Conservation (phyloP, 2,888 invertebrate genomes). For the Troides aeacus region DNA sequence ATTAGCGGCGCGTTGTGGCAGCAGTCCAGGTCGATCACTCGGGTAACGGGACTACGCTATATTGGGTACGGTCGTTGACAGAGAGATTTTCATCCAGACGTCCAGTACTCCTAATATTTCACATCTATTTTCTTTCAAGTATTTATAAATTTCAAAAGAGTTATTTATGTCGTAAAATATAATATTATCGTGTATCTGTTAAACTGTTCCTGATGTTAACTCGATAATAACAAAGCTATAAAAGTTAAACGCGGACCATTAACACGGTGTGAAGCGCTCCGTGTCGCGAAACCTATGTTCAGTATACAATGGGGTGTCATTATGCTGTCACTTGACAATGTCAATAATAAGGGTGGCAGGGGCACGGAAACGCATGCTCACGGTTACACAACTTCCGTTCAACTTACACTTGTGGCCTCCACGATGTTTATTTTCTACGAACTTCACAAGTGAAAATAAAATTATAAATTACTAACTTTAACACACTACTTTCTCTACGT, state of each 20-base stretch:
- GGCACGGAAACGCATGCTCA: conserved; percentile 32
- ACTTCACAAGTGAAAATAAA: not conserved
- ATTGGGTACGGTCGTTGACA: conserved; percentile 75
- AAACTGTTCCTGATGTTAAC: conserved; percentile 14
- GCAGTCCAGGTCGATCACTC: conserved; percentile 77
- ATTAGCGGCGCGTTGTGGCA: conserved; percentile 72
- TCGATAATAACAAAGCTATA: conserved; percentile 22
- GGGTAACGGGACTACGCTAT: conserved; percentile 71
- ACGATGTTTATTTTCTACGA: conserved; percentile 24
- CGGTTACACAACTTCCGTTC: conserved; percentile 30
- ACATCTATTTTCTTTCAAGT: not conserved
- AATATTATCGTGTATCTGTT: conserved; percentile 7
- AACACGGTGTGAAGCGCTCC: conserved; percentile 7
- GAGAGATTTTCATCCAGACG: conserved; percentile 39
- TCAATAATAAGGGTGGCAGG: conserved; percentile 33
- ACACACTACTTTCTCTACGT: not conserved
- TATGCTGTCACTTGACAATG: conserved; percentile 39
- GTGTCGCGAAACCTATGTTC: conserved; percentile 14
- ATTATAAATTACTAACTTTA: not conserved
- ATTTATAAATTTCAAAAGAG: not conserved
- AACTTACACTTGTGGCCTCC: conserved; percentile 15
- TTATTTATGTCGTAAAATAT: no score
- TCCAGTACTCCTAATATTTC: not conserved
- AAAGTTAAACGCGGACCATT: conserved; percentile 21
- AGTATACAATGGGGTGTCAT: conserved; percentile 35